Evolutionary conservation across 2,888 invertebrate genomes (phyloP).

Genomic region (Ormyrus pomaceus): DNA sequence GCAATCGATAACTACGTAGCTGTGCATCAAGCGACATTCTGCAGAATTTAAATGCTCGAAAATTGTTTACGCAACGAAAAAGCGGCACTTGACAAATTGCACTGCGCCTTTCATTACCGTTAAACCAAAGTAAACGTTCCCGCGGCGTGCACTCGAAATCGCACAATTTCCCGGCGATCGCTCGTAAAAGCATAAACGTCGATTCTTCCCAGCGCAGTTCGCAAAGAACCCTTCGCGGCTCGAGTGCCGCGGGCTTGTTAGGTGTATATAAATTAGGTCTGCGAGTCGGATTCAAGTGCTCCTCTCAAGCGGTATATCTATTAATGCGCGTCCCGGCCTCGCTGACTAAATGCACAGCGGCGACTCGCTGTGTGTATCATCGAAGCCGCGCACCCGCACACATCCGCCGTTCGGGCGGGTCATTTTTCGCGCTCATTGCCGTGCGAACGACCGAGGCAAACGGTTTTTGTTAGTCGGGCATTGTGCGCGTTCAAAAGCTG

Average conservation of each 20-base stretch:
- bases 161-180: background rate
- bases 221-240: slow-evolving; percentile 12
- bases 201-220: slow-evolving; percentile 9
- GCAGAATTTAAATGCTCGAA: no score
- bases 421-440: no score
- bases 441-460: no score
- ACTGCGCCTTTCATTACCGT: background rate
- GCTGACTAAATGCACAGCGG: slow-evolving; percentile 16
- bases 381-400: background rate
- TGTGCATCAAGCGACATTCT: no score
- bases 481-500: no score
- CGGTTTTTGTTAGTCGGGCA: no score
- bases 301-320: slow-evolving; percentile 15
- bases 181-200: slow-evolving; percentile 5
- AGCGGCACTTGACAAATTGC: background rate
- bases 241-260: slow-evolving; percentile 5
- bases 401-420: no score
- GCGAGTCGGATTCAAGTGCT: slow-evolving; percentile 4
- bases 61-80: no score
- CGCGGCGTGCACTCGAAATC: background rate
- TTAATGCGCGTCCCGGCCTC: slow-evolving; percentile 27
- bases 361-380: background rate
- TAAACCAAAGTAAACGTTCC: background rate
- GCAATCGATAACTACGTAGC: no score
- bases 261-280: slow-evolving; percentile 40